Base-by-base conservation (phyloP, 2,113 vertebrate genomes). In the Ibidorhyncha struthersii region DNA sequence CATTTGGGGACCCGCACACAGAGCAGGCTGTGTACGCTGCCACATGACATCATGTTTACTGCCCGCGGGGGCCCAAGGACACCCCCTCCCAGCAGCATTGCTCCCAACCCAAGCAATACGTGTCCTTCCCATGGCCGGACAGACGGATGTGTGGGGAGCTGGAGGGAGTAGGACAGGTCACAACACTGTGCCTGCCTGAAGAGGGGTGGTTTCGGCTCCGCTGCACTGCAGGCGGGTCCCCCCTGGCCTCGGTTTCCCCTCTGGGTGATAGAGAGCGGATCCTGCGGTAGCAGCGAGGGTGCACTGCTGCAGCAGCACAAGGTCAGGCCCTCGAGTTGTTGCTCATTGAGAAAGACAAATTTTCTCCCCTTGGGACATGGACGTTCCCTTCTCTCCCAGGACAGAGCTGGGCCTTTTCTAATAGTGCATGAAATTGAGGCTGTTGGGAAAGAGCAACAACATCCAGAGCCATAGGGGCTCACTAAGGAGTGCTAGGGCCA, bases 21-120 rank as follows among this genome's bases (percentile, higher is more conserved):
- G 96, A 90, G 82, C 43, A 2, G 78, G 79, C 93, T 93, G 96
- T 95, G 94, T 97, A 6, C 32, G 4, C 94, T 65, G 61, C 90
- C 89, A 83, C 96, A 97, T 96, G 96, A 97, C 95, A 95, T 93
- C 96, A 93, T 91, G 88, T 88, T 93, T 96, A 96, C 61, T 1
- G 94, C 89, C 91, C 2, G 43, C 21, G 0, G 82, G 93, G 92
- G 88, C 96, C 95, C 96, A 97, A 97, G 96, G 96, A 97, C 96
- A 96, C 74, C 91, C 86, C 83, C 88, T 93, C 73, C 79, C 83
- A 61, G 49, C 7, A 0, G 65, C 89, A 79, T 3, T 0, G 4
- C 82, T 56, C 25, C 12, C 92, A 86, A 62, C 45, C 50, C 86
- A 78, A 67, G 87, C 86, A 70, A 50, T 80, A 40, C 2, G 8